Percentiles rank a stretch among this genome's conserved stretches.
These are phyloP conservation scores for Phaethornis superciliosus DNA, from an alignment of 2,113 vertebrate genomes.

Conservation along the genomic window DNA sequence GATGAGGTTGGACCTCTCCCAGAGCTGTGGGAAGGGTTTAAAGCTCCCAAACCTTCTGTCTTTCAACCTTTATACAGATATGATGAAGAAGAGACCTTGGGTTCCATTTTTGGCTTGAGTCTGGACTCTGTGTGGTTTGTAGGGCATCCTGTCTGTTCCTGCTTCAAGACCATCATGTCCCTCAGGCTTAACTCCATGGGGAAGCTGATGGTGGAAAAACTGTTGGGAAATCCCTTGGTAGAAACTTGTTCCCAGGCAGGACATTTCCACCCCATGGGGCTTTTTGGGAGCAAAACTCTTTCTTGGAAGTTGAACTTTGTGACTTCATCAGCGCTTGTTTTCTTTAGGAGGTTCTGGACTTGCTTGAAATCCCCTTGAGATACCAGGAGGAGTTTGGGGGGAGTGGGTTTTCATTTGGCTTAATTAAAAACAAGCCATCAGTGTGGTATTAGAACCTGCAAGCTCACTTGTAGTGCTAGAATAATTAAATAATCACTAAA, in stretches of 20 bases:
- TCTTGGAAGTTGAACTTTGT: not conserved
- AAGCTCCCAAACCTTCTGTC: not conserved
- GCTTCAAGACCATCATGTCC: not conserved
- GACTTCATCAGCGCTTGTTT: not conserved
- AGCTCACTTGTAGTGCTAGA: too few species aligned
- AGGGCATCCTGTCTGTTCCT: accelerated
- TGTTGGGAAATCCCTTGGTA: accelerated
- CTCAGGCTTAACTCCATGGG: accelerated
- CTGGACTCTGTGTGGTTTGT: not conserved
- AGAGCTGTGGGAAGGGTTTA: not conserved
- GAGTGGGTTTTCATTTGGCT: not conserved
- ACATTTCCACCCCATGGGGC: accelerated
- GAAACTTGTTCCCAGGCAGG: too few species aligned
- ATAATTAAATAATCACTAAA: too few species aligned
- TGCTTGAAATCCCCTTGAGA: not conserved
- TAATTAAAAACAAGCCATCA: not conserved
- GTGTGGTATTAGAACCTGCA: too few species aligned
- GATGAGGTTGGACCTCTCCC: not conserved
- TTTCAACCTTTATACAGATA: accelerated
- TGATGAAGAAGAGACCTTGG: too few species aligned
- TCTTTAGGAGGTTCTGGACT: too few species aligned
- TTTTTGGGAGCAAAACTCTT: not conserved
- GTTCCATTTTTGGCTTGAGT: not conserved
- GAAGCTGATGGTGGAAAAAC: not conserved
- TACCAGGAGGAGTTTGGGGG: not conserved